Conservation (phyloP, 2,113 vertebrate species). For the Lipotes vexillifer region DNA sequence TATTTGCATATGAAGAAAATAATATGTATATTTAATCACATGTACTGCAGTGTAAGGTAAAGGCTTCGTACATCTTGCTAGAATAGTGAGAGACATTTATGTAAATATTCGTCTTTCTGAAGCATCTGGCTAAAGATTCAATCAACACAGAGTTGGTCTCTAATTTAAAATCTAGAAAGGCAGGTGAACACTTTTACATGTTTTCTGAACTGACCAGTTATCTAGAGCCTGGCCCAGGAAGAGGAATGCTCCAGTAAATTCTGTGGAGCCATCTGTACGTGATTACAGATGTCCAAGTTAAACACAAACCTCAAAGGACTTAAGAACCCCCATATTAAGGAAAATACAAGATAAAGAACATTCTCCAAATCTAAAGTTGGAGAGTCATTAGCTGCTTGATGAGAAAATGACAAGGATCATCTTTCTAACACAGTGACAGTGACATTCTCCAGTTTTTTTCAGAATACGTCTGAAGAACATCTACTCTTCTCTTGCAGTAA, state of each 20-base stretch:
- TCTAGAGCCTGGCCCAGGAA: not conserved
- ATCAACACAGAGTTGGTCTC: not conserved
- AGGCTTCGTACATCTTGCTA: constrained; percentile 12
- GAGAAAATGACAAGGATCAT: constrained; percentile 4
- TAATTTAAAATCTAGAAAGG: constrained; percentile 24
- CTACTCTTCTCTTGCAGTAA: not conserved
- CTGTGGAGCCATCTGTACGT: not conserved
- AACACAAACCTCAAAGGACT: constrained; percentile 20
- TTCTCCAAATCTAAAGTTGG: not conserved
- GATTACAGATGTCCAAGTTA: not conserved
- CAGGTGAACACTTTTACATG: not conserved
- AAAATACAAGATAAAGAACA: constrained; percentile 12
- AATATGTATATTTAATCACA: constrained; percentile 17
- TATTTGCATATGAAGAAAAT: constrained; percentile 48
- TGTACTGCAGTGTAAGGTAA: not conserved
- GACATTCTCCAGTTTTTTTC: not conserved
- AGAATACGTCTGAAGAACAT: not conserved
- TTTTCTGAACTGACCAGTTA: constrained; percentile 29
- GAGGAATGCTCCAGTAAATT: not conserved
- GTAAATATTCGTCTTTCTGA: constrained; percentile 7
- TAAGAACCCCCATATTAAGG: not conserved
- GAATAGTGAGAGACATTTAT: constrained; percentile 10
- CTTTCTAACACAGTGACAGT: not conserved
- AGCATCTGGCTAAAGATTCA: constrained; percentile 25
- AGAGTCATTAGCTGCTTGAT: constrained; percentile 12